These are phyloP conservation scores for Marcusenius ussheri DNA, from an alignment of 2,113 vertebrate species.

Conservation along the genomic window DNA sequence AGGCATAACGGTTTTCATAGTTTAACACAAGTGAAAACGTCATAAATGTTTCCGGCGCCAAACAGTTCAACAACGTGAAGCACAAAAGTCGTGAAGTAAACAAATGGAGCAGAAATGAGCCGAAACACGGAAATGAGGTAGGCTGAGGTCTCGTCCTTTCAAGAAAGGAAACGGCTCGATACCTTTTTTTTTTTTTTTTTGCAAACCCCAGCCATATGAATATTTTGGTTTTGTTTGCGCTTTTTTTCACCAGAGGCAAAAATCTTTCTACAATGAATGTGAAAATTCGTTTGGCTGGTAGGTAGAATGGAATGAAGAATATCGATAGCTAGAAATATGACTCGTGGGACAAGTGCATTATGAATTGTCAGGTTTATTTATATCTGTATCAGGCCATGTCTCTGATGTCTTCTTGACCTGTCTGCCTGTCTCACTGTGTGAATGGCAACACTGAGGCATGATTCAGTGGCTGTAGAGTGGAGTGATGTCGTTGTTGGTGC, in stretches of 20 bases:
- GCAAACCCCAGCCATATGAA: background rate
- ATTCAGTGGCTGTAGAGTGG: background rate
- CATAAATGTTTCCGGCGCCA: background rate
- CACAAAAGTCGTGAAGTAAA: background rate
- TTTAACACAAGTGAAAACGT: background rate
- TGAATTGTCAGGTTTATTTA: background rate
- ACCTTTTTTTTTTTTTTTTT: background rate
- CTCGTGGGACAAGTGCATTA: background rate
- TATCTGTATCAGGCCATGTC: background rate
- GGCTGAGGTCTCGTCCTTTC: background rate
- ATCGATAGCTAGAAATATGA: background rate
- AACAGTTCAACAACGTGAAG: background rate
- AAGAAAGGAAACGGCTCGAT: slow-evolving; percentile 7
- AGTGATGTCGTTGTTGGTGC: background rate
- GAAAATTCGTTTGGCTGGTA: background rate
- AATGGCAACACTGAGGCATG: background rate
- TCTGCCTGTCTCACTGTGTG: background rate
- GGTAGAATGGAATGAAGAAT: background rate
- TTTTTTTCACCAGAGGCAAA: background rate
- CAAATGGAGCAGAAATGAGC: background rate
- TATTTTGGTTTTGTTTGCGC: background rate
- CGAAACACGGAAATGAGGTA: background rate
- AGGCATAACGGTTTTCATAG: background rate
- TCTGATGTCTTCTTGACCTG: background rate
- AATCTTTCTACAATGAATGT: background rate